A percentile compares a stretch with the other conserved stretches of the same genome.
Evolutionary conservation across 2,888 invertebrate genomes (phyloP).

Genomic region (Volucella inflata): DNA sequence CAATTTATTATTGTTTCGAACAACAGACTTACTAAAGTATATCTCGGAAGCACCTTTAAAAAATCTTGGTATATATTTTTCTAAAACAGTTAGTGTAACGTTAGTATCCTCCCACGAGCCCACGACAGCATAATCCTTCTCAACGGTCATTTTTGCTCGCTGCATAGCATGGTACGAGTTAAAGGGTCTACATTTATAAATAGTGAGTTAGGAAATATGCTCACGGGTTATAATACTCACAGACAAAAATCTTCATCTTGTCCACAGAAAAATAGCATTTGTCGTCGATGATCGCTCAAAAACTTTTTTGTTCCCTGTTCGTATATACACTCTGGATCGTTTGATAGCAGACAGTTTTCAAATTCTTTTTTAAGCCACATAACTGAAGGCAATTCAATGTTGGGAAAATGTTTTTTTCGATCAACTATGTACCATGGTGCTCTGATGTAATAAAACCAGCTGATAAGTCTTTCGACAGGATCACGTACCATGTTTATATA

Average conservation of each 20-base stretch:
- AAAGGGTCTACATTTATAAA: conserved; percentile 87
- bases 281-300: conserved; percentile 91
- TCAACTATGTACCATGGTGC: conserved; percentile 95
- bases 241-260: conserved; percentile 85
- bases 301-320: conserved; percentile 91
- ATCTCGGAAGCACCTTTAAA: conserved; percentile 87
- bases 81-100: conserved; percentile 90
- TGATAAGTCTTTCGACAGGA: conserved; percentile 93
- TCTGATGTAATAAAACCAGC: conserved; percentile 95
- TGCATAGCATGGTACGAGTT: conserved; percentile 92
- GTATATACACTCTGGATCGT: conserved; percentile 91
- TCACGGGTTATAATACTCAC: conserved; percentile 70
- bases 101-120: conserved; percentile 93
- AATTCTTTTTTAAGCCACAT: conserved; percentile 86
- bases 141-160: conserved; percentile 91
- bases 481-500: conserved; percentile 94
- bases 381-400: conserved; percentile 81
- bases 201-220: conserved; percentile 22
- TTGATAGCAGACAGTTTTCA: conserved; percentile 91
- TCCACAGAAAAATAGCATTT: conserved; percentile 93
- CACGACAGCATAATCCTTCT: conserved; percentile 92
- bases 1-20: background rate
- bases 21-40: conserved; percentile 61
- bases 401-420: conserved; percentile 82
- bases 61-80: conserved; percentile 91